Evolutionary conservation across 2,797 vertebrate genomes (phyloP).

Genomic region (Threskiornis aethiopicus): DNA sequence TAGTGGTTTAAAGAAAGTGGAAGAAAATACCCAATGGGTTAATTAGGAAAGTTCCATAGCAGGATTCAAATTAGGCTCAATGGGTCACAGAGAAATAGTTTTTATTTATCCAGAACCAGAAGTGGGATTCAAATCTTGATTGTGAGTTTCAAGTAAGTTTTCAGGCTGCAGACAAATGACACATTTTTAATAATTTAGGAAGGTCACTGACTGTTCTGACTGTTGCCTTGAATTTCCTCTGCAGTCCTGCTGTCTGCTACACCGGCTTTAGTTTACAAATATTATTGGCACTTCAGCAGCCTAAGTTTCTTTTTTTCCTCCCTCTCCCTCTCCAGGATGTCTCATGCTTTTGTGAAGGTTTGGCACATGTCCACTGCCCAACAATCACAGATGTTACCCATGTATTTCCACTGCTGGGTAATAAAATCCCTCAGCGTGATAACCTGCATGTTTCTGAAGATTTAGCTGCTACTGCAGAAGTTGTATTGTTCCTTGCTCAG

Average conservation of each 20-base stretch:
- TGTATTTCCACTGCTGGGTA: background rate
- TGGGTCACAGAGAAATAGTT: background rate
- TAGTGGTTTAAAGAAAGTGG: conserved; percentile 10
- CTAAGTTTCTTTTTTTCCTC: background rate
- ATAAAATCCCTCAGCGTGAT: background rate
- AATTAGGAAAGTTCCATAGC: conserved; percentile 19
- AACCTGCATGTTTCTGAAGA: background rate
- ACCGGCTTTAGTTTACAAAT: background rate
- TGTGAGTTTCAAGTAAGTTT: background rate
- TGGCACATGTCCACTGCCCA: background rate
- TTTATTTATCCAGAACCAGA: conserved; percentile 18
- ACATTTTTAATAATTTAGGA: conserved; percentile 39
- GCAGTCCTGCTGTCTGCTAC: background rate
- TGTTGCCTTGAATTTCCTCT: background rate
- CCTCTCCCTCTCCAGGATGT: background rate
- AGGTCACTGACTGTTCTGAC: conserved; percentile 20
- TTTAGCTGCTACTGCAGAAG: background rate
- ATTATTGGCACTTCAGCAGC: background rate
- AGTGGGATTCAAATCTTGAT: background rate
- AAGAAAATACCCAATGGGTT: conserved; percentile 36
- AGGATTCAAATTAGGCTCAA: conserved; percentile 9
- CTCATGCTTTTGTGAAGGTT: background rate
- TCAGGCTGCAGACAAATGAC: conserved; percentile 6
- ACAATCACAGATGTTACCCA: background rate
- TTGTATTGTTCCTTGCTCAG: background rate